Conservation (phyloP, 2,113 vertebrate genomes). For the Phalacrocorax aristotelis region DNA sequence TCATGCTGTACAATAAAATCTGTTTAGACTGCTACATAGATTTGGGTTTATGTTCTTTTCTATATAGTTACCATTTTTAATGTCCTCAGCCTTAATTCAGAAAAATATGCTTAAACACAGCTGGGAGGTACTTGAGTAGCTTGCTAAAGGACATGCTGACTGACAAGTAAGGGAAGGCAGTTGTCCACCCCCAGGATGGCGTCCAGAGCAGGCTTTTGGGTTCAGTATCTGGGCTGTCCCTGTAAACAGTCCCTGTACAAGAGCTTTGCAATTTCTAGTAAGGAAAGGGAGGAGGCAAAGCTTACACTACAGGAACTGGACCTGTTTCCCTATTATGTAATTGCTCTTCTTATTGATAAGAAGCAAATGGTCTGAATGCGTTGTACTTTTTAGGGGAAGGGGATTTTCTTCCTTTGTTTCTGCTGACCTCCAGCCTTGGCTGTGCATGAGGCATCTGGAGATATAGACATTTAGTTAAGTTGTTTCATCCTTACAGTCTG, state of each 20-base stretch:
- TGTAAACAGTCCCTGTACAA: neutral
- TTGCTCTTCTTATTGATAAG: neutral
- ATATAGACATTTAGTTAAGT: neutral
- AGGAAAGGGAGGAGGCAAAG: neutral
- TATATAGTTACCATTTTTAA: neutral
- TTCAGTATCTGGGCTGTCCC: neutral
- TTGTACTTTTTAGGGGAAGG: neutral
- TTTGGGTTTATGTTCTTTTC: neutral
- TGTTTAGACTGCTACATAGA: neutral
- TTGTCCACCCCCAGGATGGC: neutral
- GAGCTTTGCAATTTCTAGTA: neutral
- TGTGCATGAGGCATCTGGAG: neutral
- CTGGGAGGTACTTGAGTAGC: neutral
- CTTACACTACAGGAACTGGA: neutral
- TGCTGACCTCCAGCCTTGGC: neutral
- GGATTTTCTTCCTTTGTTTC: neutral
- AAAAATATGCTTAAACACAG: neutral
- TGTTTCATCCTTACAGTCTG: neutral
- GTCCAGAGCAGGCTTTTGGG: neutral
- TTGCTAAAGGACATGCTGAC: neutral
- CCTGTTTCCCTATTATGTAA: neutral
- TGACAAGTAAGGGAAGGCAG: neutral
- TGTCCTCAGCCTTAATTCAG: neutral
- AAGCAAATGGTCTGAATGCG: neutral
- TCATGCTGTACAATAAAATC: neutral